Evolutionary conservation across 1,140 invertebrate genomes (phyloP), one percentile per base, ranked within the genome.

Genomic region (Orius insidiosus): DNA sequence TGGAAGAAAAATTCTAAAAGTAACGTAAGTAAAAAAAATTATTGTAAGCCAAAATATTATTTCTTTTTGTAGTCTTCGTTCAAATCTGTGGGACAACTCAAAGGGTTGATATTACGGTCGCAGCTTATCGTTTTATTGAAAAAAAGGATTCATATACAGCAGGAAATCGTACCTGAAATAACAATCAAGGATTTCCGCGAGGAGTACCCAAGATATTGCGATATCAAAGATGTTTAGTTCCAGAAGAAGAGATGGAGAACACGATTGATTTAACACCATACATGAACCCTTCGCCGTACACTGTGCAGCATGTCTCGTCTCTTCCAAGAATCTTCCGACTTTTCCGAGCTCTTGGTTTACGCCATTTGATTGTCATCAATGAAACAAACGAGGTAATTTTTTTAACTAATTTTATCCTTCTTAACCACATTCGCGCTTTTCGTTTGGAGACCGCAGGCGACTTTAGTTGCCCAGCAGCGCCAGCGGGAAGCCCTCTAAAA

Each of bases 291-390:
- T 82, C 87, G 0, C 85, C 92, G 1, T 87, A 90, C 55, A 84
- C 84, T 15, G 68, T 87, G 42, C 69, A 74, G 54, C 69, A 78
- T 57, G 79, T 81, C 63, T 78, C 89, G 38, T 88, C 88, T 2
- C 68, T 98, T 44, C 85, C 87, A 39, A 73, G 90, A 50, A 78
- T 94, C 53, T 98, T 97, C 60, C 69, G 78, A 46, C 67, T 96
- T 14, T 98, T 98, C 63, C 70, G 94, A 53, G 90, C 83, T n/a
- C 65, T 98, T 9, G 95, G 93, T 1, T 66, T 98, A 39, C 66
- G 95, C 9, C 94, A 98, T 67, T 65, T 98, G 54, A 75, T 89
- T 43, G 88, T 98, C n/a, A 76, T 95, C 1, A 85, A 95, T 64
- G 85, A 94, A 59, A 71, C 74, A 14, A 92, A 95, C 63, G 75